Conservation (phyloP, 2,797 vertebrate genomes). For the Phylloscopus collybita region DNA sequence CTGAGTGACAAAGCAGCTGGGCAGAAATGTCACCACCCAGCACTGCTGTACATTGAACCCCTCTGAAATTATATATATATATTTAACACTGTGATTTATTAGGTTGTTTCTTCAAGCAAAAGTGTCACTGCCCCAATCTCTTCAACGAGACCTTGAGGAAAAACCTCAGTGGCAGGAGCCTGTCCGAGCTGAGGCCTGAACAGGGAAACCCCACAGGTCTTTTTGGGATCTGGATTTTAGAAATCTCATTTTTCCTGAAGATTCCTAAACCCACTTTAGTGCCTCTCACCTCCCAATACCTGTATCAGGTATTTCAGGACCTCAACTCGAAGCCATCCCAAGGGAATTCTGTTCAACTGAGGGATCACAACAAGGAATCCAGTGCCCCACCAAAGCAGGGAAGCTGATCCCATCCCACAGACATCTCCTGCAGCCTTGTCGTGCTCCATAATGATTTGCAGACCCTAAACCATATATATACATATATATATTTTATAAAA, state of each 20-base stretch:
- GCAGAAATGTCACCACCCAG: not conserved
- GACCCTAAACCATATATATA: not conserved
- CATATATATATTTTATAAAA: not conserved
- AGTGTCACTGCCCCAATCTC: not conserved
- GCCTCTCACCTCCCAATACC: rapidly evolving
- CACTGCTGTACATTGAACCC: not conserved
- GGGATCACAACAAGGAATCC: not conserved
- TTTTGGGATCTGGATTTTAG: rapidly evolving
- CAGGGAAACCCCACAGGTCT: not conserved
- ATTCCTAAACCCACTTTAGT: not conserved
- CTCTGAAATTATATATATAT: not conserved
- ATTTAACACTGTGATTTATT: not conserved
- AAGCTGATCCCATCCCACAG: not conserved
- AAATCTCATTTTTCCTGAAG: not conserved
- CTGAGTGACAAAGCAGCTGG: not conserved
- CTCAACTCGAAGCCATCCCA: not conserved
- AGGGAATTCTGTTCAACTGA: rapidly evolving
- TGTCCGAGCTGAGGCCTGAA: not conserved
- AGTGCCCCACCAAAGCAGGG: not conserved
- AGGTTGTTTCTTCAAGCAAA: not conserved
- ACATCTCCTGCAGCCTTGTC: not conserved
- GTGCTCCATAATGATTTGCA: not conserved
- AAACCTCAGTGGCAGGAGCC: not conserved
- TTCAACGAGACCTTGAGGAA: not conserved
- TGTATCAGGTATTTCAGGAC: not conserved